phyloP scores from a whole-genome alignment of 2,888 invertebrate genomes.

The Seladonia tumulorum region DNA sequence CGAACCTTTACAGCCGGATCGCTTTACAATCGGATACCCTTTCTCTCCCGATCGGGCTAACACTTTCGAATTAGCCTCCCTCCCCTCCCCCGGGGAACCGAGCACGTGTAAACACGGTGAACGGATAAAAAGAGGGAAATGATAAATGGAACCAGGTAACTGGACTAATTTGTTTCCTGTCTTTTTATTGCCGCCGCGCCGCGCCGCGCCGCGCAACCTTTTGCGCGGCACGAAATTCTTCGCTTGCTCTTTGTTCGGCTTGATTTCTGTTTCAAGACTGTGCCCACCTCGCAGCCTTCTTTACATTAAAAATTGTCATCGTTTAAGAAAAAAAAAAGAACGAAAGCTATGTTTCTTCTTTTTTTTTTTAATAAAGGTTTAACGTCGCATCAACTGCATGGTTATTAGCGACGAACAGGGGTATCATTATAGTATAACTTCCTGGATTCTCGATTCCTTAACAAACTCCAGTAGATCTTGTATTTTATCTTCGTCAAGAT shows the following conservation, averaged over 20 bases:
- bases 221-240: not conserved
- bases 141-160: slow-evolving; percentile 32
- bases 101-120: slow-evolving; percentile 52
- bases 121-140: slow-evolving; percentile 17
- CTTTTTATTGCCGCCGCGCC: not conserved
- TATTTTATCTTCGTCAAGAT: no score
- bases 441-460: no score
- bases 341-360: no score
- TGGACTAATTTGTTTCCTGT: slow-evolving; percentile 41
- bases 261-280: not conserved
- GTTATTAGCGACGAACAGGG: no score
- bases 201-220: not conserved
- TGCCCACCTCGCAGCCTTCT: not conserved
- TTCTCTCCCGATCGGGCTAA: slow-evolving; percentile 26
- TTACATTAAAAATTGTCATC: no score
- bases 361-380: no score
- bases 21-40: slow-evolving; percentile 28
- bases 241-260: not conserved
- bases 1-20: slow-evolving; percentile 30
- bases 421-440: no score
- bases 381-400: no score
- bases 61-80: slow-evolving; percentile 44
- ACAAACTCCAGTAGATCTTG: no score
- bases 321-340: no score
- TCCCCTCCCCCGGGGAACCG: not conserved